A percentile compares a stretch with the other conserved stretches of the same genome.
phyloP scores from a whole-genome alignment of 1,140 invertebrate genomes.

The Formica selysi region DNA sequence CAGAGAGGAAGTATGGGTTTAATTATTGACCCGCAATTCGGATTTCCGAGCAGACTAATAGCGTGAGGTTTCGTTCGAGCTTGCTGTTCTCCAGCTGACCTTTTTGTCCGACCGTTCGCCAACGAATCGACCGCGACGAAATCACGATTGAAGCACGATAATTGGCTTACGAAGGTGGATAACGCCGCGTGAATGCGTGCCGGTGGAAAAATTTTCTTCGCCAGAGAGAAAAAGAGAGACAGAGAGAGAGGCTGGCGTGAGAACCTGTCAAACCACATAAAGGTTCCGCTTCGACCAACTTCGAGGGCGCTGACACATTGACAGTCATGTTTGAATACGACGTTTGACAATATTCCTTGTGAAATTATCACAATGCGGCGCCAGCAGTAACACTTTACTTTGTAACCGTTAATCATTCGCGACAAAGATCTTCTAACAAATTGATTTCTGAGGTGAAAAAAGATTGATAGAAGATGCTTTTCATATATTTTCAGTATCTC shows the following conservation, averaged over 20 bases:
- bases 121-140: conserved; percentile 22
- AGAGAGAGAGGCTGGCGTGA: background rate
- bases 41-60: background rate
- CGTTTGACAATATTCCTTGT: conserved; percentile 22
- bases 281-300: conserved; percentile 16
- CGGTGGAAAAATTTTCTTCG: background rate
- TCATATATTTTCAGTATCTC: background rate
- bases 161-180: conserved; percentile 33
- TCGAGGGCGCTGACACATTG: conserved; percentile 36
- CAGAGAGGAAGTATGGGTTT: conserved; percentile 57
- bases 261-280: conserved; percentile 30
- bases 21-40: conserved; percentile 66
- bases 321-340: conserved; percentile 4
- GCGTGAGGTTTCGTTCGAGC: conserved; percentile 20
- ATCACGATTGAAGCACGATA: conserved; percentile 47
- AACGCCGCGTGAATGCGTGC: conserved; percentile 10
- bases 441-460: too few species aligned
- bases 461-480: background rate
- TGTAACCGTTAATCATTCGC: background rate
- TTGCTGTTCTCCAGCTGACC: background rate
- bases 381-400: background rate
- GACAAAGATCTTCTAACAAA: background rate
- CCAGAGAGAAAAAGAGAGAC: background rate
- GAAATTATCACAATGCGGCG: conserved; percentile 30
- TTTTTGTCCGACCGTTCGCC: background rate